Evolutionary conservation across 2,888 invertebrate species (phyloP), one percentile per base, ranked within the genome.

Genomic region (Adela reaumurella): DNA sequence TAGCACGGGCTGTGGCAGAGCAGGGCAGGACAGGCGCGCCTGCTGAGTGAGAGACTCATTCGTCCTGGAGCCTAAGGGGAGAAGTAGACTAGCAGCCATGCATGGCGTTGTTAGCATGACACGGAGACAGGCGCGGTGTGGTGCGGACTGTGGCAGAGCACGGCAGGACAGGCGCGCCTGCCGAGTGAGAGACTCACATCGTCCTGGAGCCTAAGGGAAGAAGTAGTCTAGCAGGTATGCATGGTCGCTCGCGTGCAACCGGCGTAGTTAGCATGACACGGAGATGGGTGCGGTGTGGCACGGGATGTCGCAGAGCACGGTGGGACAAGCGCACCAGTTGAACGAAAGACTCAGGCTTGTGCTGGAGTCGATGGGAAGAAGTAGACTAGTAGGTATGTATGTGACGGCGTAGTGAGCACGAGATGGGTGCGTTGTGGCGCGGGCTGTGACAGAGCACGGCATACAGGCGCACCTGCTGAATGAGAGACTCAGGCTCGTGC

Each of bases 181-280:
- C 80, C 99, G 29, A 94, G 96, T 56, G 98, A 99, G 67, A 90
- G 97, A 58, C 79, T 99, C 52, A 81, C 99, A 45, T 99, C 0
- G 92, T 99, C 43, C 71, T 99, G 41, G 98, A 99, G 66, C 99
- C 99, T 0, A 96, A 97, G 0, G 90, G 93, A 59, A 91, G 96
- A 0, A 91, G 96, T 0, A 84, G 95, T 54, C 79, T 96, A 28
- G 92, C 79, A 17, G 80, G 79, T 79, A 20, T 55, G 62, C 41
- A 19, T 24, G 19, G 19, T 19, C 3, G 14, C 6, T 16, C n/a
- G n/a, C n/a, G n/a, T n/a, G n/a, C n/a, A n/a, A n/a, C n/a, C n/a
- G n/a, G n/a, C n/a, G n/a, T n/a, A n/a, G n/a, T n/a, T n/a, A n/a
- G n/a, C n/a, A n/a, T n/a, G n/a, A n/a, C n/a, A n/a, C n/a, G n/a